These are phyloP conservation scores for Orientallactaga bullata DNA, from an alignment of 2,113 vertebrate species.

Conservation along the genomic window DNA sequence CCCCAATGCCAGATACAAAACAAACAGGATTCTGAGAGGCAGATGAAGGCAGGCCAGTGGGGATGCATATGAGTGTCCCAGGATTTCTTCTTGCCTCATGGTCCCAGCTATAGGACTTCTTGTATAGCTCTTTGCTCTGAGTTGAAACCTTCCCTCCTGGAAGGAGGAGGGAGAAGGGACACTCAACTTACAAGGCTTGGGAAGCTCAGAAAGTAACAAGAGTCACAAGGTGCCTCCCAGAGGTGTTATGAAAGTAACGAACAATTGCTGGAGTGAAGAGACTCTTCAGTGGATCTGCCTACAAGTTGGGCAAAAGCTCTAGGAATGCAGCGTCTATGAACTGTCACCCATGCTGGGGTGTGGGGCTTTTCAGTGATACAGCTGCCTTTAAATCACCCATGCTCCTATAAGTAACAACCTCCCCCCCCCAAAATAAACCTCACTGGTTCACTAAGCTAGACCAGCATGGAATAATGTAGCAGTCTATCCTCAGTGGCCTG, in stretches of 20 bases:
- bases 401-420: not conserved
- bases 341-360: not conserved
- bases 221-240: too few relatives aligned
- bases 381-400: not conserved
- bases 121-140: too few relatives aligned
- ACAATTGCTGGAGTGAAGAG: not conserved
- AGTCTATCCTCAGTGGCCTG: not conserved
- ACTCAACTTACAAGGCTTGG: too few relatives aligned
- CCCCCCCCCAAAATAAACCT: not conserved
- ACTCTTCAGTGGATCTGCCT: not conserved
- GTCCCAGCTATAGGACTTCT: fast-evolving
- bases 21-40: not conserved
- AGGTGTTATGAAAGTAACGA: not conserved
- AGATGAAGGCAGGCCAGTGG: not conserved
- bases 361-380: not conserved
- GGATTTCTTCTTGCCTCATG: not conserved
- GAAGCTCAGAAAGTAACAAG: too few relatives aligned
- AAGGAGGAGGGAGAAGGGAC: too few relatives aligned
- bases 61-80: fast-evolving
- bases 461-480: not conserved
- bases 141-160: too few relatives aligned
- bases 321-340: not conserved
- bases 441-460: not conserved
- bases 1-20: fast-evolving
- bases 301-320: not conserved